phyloP scores from a whole-genome alignment of 2,888 invertebrate genomes.

The Drosophila nr. fundita region DNA sequence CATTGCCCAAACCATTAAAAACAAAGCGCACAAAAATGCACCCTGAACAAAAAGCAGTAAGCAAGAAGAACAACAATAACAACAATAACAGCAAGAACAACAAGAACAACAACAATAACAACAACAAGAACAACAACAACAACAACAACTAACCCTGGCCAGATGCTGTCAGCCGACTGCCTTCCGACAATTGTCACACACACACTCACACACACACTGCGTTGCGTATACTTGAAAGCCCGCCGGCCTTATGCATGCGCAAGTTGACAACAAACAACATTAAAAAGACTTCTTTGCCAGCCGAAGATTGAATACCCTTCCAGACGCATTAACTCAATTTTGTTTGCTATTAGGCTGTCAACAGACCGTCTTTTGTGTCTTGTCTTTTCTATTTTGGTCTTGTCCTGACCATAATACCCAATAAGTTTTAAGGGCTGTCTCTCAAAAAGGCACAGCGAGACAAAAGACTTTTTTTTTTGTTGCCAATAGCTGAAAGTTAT shows the following conservation, averaged over 20 bases:
- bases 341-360: background rate
- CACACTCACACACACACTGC: slow-evolving; percentile 14
- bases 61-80: slow-evolving; percentile 1
- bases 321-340: background rate
- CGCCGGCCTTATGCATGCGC: slow-evolving; percentile 53
- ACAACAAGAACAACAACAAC: slow-evolving; percentile 2
- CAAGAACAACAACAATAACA: background rate
- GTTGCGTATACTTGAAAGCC: slow-evolving; percentile 33
- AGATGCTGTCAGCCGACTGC: slow-evolving; percentile 57
- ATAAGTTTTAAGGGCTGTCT: background rate
- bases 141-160: slow-evolving; percentile 41
- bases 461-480: background rate
- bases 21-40: slow-evolving; percentile 62
- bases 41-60: slow-evolving; percentile 19
- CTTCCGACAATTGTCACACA: slow-evolving; percentile 57
- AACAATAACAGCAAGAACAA: slow-evolving; percentile 5
- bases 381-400: background rate
- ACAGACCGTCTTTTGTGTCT: background rate
- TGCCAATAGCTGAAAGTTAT: background rate
- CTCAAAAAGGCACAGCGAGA: background rate
- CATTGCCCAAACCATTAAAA: slow-evolving; percentile 64
- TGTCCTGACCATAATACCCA: background rate
- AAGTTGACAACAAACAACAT: slow-evolving; percentile 45
- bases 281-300: background rate
- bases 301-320: slow-evolving; percentile 13